phyloP scores from a whole-genome alignment of 2,888 invertebrate species.

The Vanessa cardui region DNA sequence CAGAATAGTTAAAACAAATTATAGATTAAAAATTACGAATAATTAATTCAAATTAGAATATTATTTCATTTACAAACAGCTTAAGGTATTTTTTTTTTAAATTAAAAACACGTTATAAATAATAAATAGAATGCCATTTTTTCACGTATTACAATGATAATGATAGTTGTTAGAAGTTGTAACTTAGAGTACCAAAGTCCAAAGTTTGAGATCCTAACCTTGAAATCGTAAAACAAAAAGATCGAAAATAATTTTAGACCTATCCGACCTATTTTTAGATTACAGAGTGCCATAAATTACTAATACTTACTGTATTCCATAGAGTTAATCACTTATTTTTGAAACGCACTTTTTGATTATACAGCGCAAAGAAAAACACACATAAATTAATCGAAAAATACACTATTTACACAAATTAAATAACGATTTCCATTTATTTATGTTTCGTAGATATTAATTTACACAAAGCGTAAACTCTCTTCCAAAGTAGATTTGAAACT shows the following conservation, averaged over 20 bases:
- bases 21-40: too few species aligned
- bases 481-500: not conserved
- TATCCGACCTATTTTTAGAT: slow-evolving; percentile 16
- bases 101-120: not conserved
- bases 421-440: not conserved
- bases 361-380: slow-evolving; percentile 2
- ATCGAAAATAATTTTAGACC: not conserved
- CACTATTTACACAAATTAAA: slow-evolving; percentile 8
- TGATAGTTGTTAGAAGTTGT: not conserved
- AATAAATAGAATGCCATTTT: not conserved
- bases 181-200: slow-evolving; percentile 33
- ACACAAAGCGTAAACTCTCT: not conserved
- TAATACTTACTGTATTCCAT: slow-evolving; percentile 17
- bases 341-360: slow-evolving; percentile 6
- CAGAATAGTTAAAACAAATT: too few species aligned
- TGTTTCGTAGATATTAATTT: not conserved
- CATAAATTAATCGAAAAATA: not conserved
- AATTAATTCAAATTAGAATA: too few species aligned
- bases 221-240: slow-evolving; percentile 39
- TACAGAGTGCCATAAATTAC: slow-evolving; percentile 3
- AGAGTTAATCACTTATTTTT: slow-evolving; percentile 1
- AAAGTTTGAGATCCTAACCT: slow-evolving; percentile 49
- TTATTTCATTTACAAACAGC: too few species aligned
- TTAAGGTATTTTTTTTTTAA: not conserved
- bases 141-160: not conserved